A percentile compares a stretch with the other conserved stretches of the same genome.
Conservation (phyloP, 2,888 invertebrate genomes). For the Priapulus caudatus region DNA sequence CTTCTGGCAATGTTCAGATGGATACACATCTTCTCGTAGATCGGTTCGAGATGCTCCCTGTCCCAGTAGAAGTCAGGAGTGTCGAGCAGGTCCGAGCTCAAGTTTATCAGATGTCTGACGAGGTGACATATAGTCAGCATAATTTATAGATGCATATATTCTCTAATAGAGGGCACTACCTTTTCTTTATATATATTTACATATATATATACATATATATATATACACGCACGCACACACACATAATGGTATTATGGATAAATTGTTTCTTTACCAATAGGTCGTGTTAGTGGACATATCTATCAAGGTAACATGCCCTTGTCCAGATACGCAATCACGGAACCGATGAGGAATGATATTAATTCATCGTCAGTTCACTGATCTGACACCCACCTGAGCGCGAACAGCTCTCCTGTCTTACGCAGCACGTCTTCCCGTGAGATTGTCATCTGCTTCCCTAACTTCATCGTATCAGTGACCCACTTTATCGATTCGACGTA, state of each 20-base stretch:
- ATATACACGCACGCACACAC: too few species aligned
- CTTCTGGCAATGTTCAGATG: conserved; percentile 74
- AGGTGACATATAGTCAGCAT: conserved; percentile 5
- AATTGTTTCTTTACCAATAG: too few species aligned
- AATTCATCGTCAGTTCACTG: too few species aligned
- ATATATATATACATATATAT: too few species aligned
- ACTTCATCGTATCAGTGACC: conserved; percentile 64
- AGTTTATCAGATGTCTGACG: conserved; percentile 62
- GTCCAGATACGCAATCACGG: too few species aligned
- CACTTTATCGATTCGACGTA: conserved; percentile 71
- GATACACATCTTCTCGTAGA: conserved; percentile 67
- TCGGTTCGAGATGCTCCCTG: conserved; percentile 66
- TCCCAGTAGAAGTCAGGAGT: conserved; percentile 99
- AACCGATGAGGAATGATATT: too few species aligned
- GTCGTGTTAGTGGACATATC: too few species aligned
- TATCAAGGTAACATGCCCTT: too few species aligned
- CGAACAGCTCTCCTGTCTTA: conserved; percentile 76
- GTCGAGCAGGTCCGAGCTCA: conserved; percentile 84
- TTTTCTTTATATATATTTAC: too few species aligned
- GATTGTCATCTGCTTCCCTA: conserved; percentile 54
- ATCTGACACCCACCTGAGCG: conserved; percentile 50
- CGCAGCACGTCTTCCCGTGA: conserved; percentile 56
- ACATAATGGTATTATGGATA: too few species aligned
- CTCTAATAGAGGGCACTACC: too few species aligned
- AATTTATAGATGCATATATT: too few species aligned